Evolutionary conservation across 2,113 vertebrate species (phyloP), one percentile per base, ranked within the genome.

Genomic region (Trichechus manatus): DNA sequence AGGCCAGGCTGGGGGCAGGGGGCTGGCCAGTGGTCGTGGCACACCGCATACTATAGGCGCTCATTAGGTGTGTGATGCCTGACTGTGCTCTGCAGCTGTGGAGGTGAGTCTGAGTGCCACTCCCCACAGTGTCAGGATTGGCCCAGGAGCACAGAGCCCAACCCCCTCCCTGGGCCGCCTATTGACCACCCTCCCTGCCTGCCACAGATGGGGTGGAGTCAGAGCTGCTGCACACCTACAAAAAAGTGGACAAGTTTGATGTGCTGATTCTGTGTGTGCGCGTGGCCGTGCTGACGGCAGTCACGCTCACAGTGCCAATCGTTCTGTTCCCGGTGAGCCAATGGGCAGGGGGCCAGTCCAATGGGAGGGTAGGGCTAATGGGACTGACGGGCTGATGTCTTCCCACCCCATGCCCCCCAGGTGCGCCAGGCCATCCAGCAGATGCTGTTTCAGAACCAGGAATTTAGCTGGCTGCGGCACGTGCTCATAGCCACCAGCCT

Each of bases 161-260:
- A 0, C 9, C 50, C 64, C 15, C 14, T 33, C 81, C 64, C 77
- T 20, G 29, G 87, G 82, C 56, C 0, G 19, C 91, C 93, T 44
- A 79, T 95, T 97, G 93, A 97, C 92, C 91, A 23, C 91, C 91
- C 68, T 68, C 85, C 89, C 96, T 3, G 61, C 82, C 97, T 20
- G 84, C 93, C 39, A 0, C 98, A 99, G 99, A 93, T 19, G 98
- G 97, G 0, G 99, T 99, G 95, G 99, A 99, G 97, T 97, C 99
- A 0, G 99, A 99, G 97, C 98, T 99, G 91, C 99, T 99, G 97
- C 99, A 99, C 98, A 99, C 99, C 0, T 99, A 99, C 98, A 99
- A 93, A 98, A 98, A 98, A 9, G 99, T 99, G 89, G 99, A 99
- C 86, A 98, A 99, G 0, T 99, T 99, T 0, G 99, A 99, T 4